Evolutionary conservation across 1,140 invertebrate genomes (phyloP).

Genomic region (Trypoxylus dichotomus): DNA sequence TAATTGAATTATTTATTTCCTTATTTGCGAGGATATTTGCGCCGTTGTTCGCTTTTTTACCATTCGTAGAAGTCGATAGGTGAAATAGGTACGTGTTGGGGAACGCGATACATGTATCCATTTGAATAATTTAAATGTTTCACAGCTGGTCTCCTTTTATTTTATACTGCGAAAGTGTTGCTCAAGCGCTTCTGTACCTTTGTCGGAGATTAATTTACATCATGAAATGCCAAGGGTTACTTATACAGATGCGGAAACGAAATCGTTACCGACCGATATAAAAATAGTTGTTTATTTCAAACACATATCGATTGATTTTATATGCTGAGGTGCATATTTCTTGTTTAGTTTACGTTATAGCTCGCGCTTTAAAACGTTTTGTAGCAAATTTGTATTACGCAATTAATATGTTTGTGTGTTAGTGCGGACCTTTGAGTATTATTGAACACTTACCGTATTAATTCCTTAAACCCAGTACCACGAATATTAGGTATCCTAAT

Average conservation of each 20-base stretch:
- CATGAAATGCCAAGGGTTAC: background rate
- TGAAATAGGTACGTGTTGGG: conserved; percentile 15
- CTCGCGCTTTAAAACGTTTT: too few species aligned
- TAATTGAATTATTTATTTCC: conserved; percentile 31
- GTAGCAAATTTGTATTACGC: too few species aligned
- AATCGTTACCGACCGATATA: too few species aligned
- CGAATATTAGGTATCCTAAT: too few species aligned
- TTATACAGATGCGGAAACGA: background rate
- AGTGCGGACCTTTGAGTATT: too few species aligned
- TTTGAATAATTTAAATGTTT: conserved; percentile 26
- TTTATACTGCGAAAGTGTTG: conserved; percentile 9
- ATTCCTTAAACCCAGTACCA: too few species aligned
- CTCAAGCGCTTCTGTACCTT: background rate
- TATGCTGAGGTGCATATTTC: too few species aligned
- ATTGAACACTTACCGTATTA: too few species aligned
- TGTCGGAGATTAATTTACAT: conserved; percentile 13
- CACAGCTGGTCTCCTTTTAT: background rate
- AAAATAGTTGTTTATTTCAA: too few species aligned
- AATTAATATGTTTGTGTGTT: too few species aligned
- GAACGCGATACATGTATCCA: background rate
- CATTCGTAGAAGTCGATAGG: conserved; percentile 1
- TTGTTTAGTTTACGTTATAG: too few species aligned
- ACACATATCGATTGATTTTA: too few species aligned
- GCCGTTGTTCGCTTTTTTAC: conserved; percentile 5
- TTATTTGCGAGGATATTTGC: conserved; percentile 26